Evolutionary conservation across 2,888 invertebrate species (phyloP), one percentile per base, ranked within the genome.

Genomic region (Dione juno): DNA sequence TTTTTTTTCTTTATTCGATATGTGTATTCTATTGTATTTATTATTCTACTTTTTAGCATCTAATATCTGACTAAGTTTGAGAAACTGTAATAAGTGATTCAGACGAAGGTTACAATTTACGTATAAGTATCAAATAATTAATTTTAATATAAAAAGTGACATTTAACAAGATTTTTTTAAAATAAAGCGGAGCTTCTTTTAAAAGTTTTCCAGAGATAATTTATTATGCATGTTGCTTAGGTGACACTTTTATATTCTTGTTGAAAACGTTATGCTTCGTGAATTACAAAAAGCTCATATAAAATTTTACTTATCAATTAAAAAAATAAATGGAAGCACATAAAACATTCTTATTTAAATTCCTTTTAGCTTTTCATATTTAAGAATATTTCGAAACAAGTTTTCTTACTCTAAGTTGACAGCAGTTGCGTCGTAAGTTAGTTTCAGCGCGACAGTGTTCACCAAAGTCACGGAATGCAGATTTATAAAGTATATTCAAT

Each of bases 331-430:
- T 78, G 80, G 77, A 77, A 78, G 74, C 79, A 80, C 76, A 82
- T 83, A 82, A 83, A 83, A 78, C 83, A 79, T 79, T 80, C 81
- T 81, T 85, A 84, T 86, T 88, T 84, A 78, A 84, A 75, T 83
- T 81, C 77, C n/a, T 81, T 83, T 80, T 81, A 77, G 82, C 79
- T 83, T 86, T 83, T 83, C 84, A 76, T 82, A 80, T 82, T 76
- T 78, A 77, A 81, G 81, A 88, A 88, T 86, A 88, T 87, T 88
- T 84, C 78, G 76, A 82, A 84, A 84, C 79, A 85, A 87, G 87
- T 86, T 88, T 86, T 82, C 84, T 84, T 81, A 83, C 82, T 84
- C 81, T 82, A 88, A 89, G 83, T 88, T 88, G 84, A 86, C 85
- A 85, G 85, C 85, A 88, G 89, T 89, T 88, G 84, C 84, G 80